These are phyloP conservation scores for Ranitomeya variabilis DNA, from an alignment of 2,113 vertebrate genomes.

Conservation along the genomic window DNA sequence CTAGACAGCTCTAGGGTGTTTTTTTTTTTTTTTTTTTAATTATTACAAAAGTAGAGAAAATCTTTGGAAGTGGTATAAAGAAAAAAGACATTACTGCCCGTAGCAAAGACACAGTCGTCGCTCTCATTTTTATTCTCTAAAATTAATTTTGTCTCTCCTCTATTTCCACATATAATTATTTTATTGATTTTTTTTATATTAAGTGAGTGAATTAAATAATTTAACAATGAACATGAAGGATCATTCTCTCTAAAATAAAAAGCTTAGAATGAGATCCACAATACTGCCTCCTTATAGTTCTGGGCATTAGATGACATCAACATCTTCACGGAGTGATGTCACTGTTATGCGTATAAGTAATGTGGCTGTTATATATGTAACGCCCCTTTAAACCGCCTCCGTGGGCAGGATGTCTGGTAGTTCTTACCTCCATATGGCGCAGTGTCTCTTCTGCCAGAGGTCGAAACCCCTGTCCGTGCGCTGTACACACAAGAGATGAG, in stretches of 20 bases:
- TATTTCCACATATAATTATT: background rate
- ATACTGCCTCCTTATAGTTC: background rate
- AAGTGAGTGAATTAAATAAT: background rate
- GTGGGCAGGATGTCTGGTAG: too few species aligned
- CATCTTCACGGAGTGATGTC: too few species aligned
- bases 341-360: too few species aligned
- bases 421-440: too few species aligned
- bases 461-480: too few species aligned
- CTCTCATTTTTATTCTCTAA: background rate
- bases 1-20: constrained; percentile 32
- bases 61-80: background rate
- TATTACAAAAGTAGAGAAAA: constrained; percentile 5
- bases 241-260: background rate
- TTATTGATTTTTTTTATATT: background rate
- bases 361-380: too few species aligned
- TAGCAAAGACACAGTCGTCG: background rate
- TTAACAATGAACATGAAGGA: background rate
- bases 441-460: too few species aligned
- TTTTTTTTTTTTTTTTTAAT: background rate
- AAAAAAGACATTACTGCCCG: background rate
- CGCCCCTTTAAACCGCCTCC: too few species aligned
- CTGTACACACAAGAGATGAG: too few species aligned
- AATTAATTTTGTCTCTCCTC: too few species aligned
- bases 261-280: too few species aligned
- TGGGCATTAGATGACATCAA: background rate